Evolutionary conservation across 2,113 vertebrate species (phyloP), one percentile per base, ranked within the genome.

Genomic region (Cyphomyrus discorhynchus): DNA sequence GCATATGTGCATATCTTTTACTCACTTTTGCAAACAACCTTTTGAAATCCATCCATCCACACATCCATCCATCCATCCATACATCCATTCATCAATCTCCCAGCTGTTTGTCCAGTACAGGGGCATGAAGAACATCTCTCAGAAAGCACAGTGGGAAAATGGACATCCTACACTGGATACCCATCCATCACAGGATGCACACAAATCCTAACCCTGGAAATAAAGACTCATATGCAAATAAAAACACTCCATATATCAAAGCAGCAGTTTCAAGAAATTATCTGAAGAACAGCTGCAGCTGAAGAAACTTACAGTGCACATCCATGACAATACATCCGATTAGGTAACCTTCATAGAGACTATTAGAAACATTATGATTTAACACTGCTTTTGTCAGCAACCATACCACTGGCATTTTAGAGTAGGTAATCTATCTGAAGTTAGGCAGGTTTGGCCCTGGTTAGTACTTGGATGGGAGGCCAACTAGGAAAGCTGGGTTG

Each of bases 201-300:
- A 74, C 27, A 35, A 11, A 74, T 35, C 91, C 89, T 93, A 92
- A 93, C 91, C 92, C 92, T 50, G 0, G 7, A 89, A 87, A 87
- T 77, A 91, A 53, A 88, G 84, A 92, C 91, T 89, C 91, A 90
- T 91, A 88, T 90, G 93, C 93, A 92, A 91, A 95, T 94, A 93
- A 94, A 95, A 94, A 93, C 91, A 92, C 91, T 90, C 93, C 93
- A 92, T 89, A 90, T 93, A 94, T 93, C 92, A 91, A 93, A 90
- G 4, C 93, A 93, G 94, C 94, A 95, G 95, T 91, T 91, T 92
- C 94, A 93, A 92, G 92, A 90, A 91, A 92, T 91, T 90, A 94
- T 92, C 92, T 92, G 89, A 93, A 88, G 91, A 93, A 95, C 93
- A 91, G 90, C 90, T 90, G 15, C 31, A 19, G 35, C n/a, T 39